A percentile compares a stretch with the other conserved stretches of the same genome.
phyloP scores from a whole-genome alignment of 2,888 invertebrate genomes.

The Ochlodes sylvanus region DNA sequence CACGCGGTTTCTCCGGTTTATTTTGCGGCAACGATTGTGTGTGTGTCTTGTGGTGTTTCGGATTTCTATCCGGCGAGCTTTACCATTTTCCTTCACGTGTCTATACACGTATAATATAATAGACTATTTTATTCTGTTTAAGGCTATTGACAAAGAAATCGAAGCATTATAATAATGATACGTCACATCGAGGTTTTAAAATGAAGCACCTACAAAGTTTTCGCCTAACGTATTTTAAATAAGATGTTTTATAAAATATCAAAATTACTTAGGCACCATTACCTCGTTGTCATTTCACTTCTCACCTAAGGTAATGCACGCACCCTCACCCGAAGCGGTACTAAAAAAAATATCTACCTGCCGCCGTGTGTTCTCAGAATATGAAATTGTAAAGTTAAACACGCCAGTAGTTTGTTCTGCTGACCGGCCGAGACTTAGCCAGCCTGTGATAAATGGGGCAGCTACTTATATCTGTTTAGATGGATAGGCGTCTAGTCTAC shows the following conservation, averaged over 20 bases:
- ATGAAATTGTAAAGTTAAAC: constrained; percentile 76
- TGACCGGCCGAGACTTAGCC: constrained; percentile 46
- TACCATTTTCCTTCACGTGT: too few species aligned
- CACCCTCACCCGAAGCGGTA: constrained; percentile 14
- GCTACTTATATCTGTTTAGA: constrained; percentile 36
- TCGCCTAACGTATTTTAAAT: too few species aligned
- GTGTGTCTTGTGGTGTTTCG: too few species aligned
- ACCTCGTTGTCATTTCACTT: constrained; percentile 46
- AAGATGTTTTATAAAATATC: constrained; percentile 1
- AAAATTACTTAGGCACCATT: constrained; percentile 41
- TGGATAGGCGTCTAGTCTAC: constrained; percentile 8
- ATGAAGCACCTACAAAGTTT: too few species aligned
- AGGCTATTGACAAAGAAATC: too few species aligned
- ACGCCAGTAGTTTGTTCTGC: constrained; percentile 64
- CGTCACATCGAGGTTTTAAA: too few species aligned
- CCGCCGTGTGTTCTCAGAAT: constrained; percentile 70
- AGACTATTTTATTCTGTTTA: too few species aligned
- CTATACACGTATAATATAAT: too few species aligned
- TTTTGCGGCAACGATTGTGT: too few species aligned
- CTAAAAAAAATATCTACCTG: constrained; percentile 73
- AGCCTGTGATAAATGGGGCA: constrained; percentile 29
- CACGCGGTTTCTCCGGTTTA: too few species aligned
- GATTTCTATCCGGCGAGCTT: too few species aligned
- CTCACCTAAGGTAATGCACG: constrained; percentile 42
- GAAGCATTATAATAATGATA: too few species aligned